These are phyloP conservation scores for Pempheris klunzingeri DNA, from an alignment of 2,797 vertebrate species.

Conservation along the genomic window DNA sequence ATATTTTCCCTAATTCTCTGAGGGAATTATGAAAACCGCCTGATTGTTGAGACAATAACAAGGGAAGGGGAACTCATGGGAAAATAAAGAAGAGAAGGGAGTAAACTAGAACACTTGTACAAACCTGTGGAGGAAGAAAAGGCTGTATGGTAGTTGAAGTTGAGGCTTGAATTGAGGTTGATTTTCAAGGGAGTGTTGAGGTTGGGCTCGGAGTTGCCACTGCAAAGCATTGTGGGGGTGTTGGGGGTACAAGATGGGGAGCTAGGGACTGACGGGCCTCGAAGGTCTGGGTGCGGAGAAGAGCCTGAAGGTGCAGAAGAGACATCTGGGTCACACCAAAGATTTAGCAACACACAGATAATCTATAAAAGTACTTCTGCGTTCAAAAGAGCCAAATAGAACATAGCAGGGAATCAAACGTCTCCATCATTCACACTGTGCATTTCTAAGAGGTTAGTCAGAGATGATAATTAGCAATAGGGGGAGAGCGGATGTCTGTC, in stretches of 20 bases:
- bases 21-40: background rate
- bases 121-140: constrained; percentile 87
- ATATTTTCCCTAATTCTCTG: background rate
- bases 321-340: constrained; percentile 14
- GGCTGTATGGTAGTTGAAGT: constrained; percentile 83
- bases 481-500: constrained; percentile 32
- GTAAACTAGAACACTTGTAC: constrained; percentile 31
- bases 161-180: constrained; percentile 86
- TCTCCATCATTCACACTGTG: constrained; percentile 14
- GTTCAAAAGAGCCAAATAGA: constrained; percentile 23
- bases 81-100: background rate
- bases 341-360: background rate
- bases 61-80: background rate
- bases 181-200: constrained; percentile 82
- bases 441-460: constrained; percentile 7
- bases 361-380: background rate
- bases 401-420: background rate
- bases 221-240: constrained; percentile 88
- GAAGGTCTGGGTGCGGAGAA: constrained; percentile 86
- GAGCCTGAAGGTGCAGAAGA: constrained; percentile 85
- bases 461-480: constrained; percentile 47
- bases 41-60: constrained; percentile 6
- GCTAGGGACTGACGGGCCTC: constrained; percentile 87
- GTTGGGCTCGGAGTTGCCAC: constrained; percentile 88
- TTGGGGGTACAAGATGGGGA: constrained; percentile 90